These are phyloP conservation scores for Hypomesus transpacificus DNA, from an alignment of 2,113 vertebrate genomes.

Conservation along the genomic window DNA sequence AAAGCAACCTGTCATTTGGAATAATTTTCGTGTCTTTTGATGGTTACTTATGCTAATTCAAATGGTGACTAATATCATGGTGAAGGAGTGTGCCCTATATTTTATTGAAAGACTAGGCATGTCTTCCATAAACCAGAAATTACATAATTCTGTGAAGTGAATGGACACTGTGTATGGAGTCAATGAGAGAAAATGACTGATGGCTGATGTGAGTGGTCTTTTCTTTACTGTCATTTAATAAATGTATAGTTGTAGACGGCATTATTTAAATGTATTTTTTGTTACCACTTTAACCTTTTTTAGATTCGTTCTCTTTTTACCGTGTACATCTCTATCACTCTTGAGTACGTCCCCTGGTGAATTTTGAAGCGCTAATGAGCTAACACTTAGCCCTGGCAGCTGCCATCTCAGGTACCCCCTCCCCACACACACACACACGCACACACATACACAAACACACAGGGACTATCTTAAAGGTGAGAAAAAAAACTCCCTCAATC, in stretches of 20 bases:
- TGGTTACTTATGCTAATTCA: constrained; percentile 57
- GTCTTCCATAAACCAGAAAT: constrained; percentile 59
- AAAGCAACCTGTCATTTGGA: constrained; percentile 66
- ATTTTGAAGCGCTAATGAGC: constrained; percentile 44
- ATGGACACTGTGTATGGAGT: constrained; percentile 52
- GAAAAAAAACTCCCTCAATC: constrained; percentile 45
- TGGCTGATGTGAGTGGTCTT: constrained; percentile 33
- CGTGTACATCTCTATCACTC: no score
- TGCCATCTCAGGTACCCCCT: constrained; percentile 50
- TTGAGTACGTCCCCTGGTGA: no score
- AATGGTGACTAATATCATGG: constrained; percentile 58
- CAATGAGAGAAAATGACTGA: constrained; percentile 48
- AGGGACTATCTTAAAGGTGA: constrained; percentile 36
- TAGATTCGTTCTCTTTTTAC: no score
- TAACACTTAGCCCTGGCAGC: constrained; percentile 40
- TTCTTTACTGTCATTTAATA: no score
- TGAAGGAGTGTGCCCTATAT: constrained; percentile 47
- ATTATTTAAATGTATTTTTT: no score
- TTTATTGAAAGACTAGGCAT: constrained; percentile 60
- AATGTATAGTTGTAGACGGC: no score
- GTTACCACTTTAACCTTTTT: no score
- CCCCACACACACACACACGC: not conserved
- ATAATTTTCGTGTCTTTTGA: constrained; percentile 65
- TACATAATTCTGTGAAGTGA: constrained; percentile 52
- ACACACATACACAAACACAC: not conserved